Base-by-base conservation (phyloP, 2,113 vertebrate species). In the Sapayoa aenigma region DNA sequence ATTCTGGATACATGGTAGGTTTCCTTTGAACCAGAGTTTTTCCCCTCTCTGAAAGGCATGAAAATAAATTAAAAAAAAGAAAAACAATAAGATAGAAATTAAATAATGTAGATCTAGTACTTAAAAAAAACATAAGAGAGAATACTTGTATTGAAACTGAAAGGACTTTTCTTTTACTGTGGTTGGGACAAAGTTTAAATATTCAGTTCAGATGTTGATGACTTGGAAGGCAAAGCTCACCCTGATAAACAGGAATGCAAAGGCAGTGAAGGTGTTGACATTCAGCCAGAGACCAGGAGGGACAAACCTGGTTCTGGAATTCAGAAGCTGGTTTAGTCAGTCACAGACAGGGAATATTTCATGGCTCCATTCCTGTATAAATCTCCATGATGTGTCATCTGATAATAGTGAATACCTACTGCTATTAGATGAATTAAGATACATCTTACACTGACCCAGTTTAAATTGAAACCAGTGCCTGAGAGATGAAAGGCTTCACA, bases 1-100 rank as follows among this genome's bases (percentile, higher is more conserved):
- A 99, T 37, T 99, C 99, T 0, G 99, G 99, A 71, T 99, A 99
- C 99, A 99, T 99, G 69, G 99, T 99, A 20, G 99, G 99, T 82
- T 99, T 99, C 97, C 95, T 98, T 97, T 99, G 99, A 49, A 99
- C 97, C 84, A 99, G 97, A 1, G 99, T 99, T 97, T 99, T 99
- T 18, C 99, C 99, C 31, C 99, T 98, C 84, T 99, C 99, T 99
- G 97, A 15, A 81, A 84, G 47, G 14, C 86, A 58, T n/a, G 56
- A 47, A 39, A 28, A n/a, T n/a, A n/a, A n/a, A n/a, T n/a, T n/a
- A n/a, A 33, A 49, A 42, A 35, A 50, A 42, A 47, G 17, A 14
- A 44, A 44, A 44, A 22, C 20, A 21, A 47, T 37, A 41, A 2
- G 24, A 65, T 5, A 33, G 24, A 74, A 83, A 82, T 50, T 6